These are phyloP conservation scores for Urocitellus parryii DNA, from an alignment of 2,113 vertebrate species.

Conservation along the genomic window DNA sequence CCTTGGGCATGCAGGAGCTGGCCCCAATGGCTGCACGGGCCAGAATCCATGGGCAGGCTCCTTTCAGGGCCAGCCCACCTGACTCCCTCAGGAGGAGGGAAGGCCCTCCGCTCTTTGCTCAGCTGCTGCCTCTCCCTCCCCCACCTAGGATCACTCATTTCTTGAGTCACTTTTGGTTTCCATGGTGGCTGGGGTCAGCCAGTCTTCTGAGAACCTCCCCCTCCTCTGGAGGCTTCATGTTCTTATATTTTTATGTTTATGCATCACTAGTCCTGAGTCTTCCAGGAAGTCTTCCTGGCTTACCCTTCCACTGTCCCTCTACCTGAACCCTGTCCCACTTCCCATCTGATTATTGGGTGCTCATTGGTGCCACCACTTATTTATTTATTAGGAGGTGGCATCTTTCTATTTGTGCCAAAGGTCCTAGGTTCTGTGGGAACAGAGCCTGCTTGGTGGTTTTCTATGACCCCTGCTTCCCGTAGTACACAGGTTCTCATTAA, in stretches of 20 bases:
- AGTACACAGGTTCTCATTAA: neutral
- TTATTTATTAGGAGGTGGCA: neutral
- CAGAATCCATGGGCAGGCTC: neutral
- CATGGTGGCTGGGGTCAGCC: neutral
- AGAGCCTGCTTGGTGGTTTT: neutral
- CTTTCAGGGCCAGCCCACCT: neutral
- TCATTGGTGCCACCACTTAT: neutral
- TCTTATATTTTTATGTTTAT: neutral
- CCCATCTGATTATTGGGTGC: neutral
- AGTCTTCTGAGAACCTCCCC: neutral
- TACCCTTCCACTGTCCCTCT: neutral
- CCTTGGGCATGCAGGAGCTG: neutral
- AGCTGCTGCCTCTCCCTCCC: neutral
- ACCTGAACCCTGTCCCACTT: neutral
- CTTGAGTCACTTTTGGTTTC: neutral
- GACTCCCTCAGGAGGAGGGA: neutral
- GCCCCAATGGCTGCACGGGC: fast-evolving
- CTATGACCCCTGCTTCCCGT: neutral
- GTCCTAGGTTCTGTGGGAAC: neutral
- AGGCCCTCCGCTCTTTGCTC: neutral
- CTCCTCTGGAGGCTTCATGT: too few relatives aligned
- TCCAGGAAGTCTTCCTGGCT: conserved; percentile 16
- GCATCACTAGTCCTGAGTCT: neutral
- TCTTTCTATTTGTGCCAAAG: neutral
- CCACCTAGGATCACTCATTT: neutral